Base-by-base conservation (phyloP, 2,888 invertebrate species). In the Rotaria magnacalcarata region DNA sequence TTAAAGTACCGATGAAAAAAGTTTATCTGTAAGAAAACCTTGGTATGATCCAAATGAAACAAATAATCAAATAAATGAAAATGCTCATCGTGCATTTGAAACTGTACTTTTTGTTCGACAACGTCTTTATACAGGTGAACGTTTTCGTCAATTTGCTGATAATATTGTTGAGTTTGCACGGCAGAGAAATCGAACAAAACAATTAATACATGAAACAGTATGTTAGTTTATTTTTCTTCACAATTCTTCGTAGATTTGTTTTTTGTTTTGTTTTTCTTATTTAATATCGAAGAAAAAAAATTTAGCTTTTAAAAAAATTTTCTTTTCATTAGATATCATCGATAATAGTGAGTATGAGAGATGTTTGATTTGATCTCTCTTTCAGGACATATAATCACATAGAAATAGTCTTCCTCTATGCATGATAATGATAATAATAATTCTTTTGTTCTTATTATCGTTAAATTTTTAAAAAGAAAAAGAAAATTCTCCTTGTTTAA, bases 11-110 rank as follows among this genome's bases (percentile, higher is more conserved):
- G 54, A 84, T 54, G 84, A 84, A 54, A 54, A 84, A 80, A 80
- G 80, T 47, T 80, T 80, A 47, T 34, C 80, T 84, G 54, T 84
- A 27, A 27, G 56, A 54, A 54, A 56, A 84, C 84, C 84, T 34
- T 84, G 84, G 84, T 54, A 27, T 84, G 21, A 56, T 84, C 34
- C 52, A 41, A 54, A n/a, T 8, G 84, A 84, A 24, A 2, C 14
- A 6, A 50, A 84, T 84, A 8, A 80, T 41, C 7, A 52, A 84
- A 34, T 19, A 27, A 84, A 84, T 84, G 52, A 84, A 34, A 52
- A 56, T 27, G 84, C 84, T 10, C 87, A 88, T 80, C 89, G 89
- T 86, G 91, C 90, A 4, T 91, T 90, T 88, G 90, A 90, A 87
- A 89, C 90, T 0, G 87, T 91, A 27, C 89, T 91, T 90, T 90